A percentile compares a stretch with the other conserved stretches of the same genome.
These are phyloP conservation scores for Delia radicum DNA, from an alignment of 1,140 invertebrate species.

Conservation along the genomic window DNA sequence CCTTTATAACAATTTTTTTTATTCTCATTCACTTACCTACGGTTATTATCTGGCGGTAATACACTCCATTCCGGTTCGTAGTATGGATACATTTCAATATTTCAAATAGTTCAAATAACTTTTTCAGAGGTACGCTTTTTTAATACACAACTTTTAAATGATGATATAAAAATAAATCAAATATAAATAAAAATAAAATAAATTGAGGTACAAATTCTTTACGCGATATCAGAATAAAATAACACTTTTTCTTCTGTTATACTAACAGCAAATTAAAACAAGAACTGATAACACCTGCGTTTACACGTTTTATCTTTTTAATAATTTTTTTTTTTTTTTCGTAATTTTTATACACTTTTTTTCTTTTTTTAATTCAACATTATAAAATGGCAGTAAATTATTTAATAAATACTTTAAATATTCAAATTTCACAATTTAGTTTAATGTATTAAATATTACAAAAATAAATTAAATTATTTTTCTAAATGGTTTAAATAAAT, in stretches of 20 bases:
- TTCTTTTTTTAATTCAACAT: neutral
- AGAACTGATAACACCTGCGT: neutral
- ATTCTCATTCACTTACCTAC: conserved; percentile 63
- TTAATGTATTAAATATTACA: too few species aligned
- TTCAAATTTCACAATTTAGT: too few species aligned
- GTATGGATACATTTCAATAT: conserved; percentile 62
- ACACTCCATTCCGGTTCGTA: conserved; percentile 80
- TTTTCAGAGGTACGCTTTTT: too few species aligned
- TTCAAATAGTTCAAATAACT: too few species aligned
- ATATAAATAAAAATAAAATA: too few species aligned
- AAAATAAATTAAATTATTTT: too few species aligned
- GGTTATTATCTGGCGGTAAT: conserved; percentile 75
- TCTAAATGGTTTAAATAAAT: neutral
- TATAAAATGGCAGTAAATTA: too few species aligned
- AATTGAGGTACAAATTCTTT: neutral
- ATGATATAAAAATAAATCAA: too few species aligned
- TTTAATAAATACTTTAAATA: too few species aligned
- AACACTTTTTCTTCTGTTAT: neutral
- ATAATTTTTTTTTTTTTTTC: neutral
- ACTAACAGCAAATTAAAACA: neutral
- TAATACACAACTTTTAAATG: neutral
- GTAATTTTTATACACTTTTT: neutral
- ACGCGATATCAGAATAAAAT: neutral
- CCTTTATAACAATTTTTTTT: too few species aligned
- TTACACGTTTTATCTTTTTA: neutral